Conservation (phyloP, 2,797 vertebrate species). For the Limnodromus scolopaceus region DNA sequence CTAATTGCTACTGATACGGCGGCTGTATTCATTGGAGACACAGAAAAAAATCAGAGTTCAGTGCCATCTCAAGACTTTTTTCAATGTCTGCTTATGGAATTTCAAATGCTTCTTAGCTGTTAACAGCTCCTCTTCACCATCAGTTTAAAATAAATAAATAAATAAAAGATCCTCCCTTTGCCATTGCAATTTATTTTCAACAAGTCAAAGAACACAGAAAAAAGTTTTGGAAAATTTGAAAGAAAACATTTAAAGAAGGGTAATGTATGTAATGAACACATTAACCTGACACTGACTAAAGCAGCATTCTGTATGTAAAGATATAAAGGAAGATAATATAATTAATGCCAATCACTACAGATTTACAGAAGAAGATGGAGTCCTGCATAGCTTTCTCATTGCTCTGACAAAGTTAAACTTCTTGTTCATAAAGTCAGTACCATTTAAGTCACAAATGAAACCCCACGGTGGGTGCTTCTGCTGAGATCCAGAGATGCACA, state of each 20-base stretch:
- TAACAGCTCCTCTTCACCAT: neutral
- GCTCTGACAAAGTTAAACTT: neutral
- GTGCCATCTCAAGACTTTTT: neutral
- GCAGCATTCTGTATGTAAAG: neutral
- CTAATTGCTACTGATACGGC: neutral
- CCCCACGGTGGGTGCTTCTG: neutral
- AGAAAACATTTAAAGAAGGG: neutral
- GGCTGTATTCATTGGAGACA: neutral
- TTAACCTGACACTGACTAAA: neutral
- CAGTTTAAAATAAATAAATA: neutral
- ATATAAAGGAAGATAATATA: neutral
- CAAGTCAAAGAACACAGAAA: neutral
- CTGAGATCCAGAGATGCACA: neutral
- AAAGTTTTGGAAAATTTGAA: neutral
- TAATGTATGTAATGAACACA: neutral
- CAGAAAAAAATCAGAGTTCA: neutral
- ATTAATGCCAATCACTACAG: neutral
- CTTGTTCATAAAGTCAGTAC: neutral
- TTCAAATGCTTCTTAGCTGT: neutral
- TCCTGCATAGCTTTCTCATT: neutral
- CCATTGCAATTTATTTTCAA: neutral
- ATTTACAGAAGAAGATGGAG: neutral
- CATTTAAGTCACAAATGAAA: neutral
- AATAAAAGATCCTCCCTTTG: neutral
- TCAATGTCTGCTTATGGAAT: neutral